These are phyloP conservation scores for Mellilla xanthometata DNA, from an alignment of 2,888 invertebrate genomes.

Conservation along the genomic window DNA sequence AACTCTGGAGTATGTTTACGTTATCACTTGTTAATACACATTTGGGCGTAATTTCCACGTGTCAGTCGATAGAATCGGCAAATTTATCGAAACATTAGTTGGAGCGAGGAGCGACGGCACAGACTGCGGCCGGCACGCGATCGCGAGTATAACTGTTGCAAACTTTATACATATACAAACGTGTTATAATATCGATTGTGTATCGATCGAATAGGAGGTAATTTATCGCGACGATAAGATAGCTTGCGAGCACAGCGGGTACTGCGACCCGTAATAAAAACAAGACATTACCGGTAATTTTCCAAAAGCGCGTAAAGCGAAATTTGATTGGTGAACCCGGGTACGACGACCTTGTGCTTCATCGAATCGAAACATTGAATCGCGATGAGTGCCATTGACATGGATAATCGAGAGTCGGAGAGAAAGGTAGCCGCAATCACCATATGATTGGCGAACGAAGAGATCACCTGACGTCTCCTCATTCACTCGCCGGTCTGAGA, in stretches of 20 bases:
- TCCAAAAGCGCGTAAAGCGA: constrained; percentile 27
- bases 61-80: constrained; percentile 25
- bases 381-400: constrained; percentile 47
- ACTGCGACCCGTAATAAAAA: constrained; percentile 36
- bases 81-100: constrained; percentile 17
- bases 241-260: constrained; percentile 36
- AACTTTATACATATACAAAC: constrained; percentile 50
- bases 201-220: constrained; percentile 71
- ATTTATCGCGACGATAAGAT: constrained; percentile 78
- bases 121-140: constrained; percentile 58
- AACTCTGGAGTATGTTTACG: constrained; percentile 30
- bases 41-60: constrained; percentile 13
- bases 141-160: constrained; percentile 69
- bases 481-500: constrained; percentile 39
- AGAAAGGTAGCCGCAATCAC: constrained; percentile 41
- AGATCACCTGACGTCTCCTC: constrained; percentile 43
- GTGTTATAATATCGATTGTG: constrained; percentile 67
- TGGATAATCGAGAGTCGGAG: constrained; percentile 45
- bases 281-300: constrained; percentile 46
- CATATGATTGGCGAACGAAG: constrained; percentile 35
- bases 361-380: constrained; percentile 36
- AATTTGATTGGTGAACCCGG: constrained; percentile 31
- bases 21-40: constrained; percentile 16
- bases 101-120: constrained; percentile 28
- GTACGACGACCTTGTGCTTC: constrained; percentile 46